Evolutionary conservation across 2,113 vertebrate genomes (phyloP), one percentile per base, ranked within the genome.

Genomic region (Notiomystis cincta): DNA sequence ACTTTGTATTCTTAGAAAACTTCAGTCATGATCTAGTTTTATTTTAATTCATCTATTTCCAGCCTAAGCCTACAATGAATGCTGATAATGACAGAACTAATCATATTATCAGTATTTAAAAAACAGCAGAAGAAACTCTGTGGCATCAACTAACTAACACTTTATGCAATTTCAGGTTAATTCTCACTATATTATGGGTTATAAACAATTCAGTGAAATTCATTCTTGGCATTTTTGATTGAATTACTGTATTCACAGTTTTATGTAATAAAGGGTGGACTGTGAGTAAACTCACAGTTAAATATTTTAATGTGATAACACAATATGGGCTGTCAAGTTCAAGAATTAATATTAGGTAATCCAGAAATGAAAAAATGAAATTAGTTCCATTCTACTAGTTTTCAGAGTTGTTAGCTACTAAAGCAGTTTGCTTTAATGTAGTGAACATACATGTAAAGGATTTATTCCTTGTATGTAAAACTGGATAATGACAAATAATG

Each of bases 361-460:
- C 11, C 11, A 66, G 40, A 83, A 89, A 80, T 38, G 19, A 15
- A 69, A 69, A 60, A n/a, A 57, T 4, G 0, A 42, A 69, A 57
- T 57, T 0, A 27, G 5, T 70, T 73, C 13, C 3, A 21, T 82
- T 91, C 8, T 31, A 19, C 3, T 57, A 53, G 7, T 17, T 84
- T 82, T 78, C 38, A 70, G 27, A 65, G 4, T 16, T 77, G 15
- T 71, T 76, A 13, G 15, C 21, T 45, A 9, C 4, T 22, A n/a
- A 64, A 92, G 8, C 3, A 45, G 3, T 53, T n/a, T 66, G 4
- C 23, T 87, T 58, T 51, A 93, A 57, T 60, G 7, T 15, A 47
- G 8, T 0, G 0, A 90, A n/a, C 13, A 44, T 38, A 58, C 1
- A 8, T 60, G 22, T 53, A 31, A 54, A 60, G 5, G 7, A 67